These are phyloP conservation scores for Pocillopora verrucosa DNA, from an alignment of 64 coral and sea anemone genomes.

Conservation along the genomic window DNA sequence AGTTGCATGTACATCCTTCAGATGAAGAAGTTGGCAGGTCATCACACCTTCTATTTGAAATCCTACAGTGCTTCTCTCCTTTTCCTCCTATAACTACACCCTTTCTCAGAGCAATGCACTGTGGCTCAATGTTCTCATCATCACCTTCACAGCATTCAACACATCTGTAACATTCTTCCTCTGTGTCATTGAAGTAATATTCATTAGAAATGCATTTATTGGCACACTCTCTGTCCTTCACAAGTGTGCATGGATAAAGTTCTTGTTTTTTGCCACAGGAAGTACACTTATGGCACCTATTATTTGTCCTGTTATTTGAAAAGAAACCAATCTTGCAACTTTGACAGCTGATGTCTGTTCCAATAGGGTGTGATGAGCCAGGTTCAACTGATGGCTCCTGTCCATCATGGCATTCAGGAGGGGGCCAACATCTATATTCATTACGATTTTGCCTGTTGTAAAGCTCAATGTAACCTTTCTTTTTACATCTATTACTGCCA, in stretches of 20 bases:
- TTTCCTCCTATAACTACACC: conserved; percentile 6
- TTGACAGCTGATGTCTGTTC: not conserved
- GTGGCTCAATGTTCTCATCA: not conserved
- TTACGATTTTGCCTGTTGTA: not conserved
- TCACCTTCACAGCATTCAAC: conserved; percentile 5
- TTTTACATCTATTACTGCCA: not conserved
- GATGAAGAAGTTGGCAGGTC: not conserved
- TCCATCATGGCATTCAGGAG: not conserved
- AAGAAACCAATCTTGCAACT: not conserved
- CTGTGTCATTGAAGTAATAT: conserved; percentile 7
- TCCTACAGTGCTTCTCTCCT: conserved; percentile 15
- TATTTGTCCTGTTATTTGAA: not conserved
- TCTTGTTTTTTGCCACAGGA: not conserved
- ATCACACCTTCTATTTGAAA: not conserved
- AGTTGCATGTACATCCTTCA: not conserved
- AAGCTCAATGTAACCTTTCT: not conserved
- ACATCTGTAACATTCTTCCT: conserved; percentile 2
- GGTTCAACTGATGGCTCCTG: not conserved
- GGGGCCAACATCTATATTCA: not conserved
- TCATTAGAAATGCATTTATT: not conserved
- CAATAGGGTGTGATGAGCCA: not conserved
- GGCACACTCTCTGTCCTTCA: not conserved
- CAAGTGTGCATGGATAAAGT: not conserved
- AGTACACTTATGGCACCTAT: not conserved
- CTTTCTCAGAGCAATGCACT: not conserved